Evolutionary conservation across 2,888 invertebrate genomes (phyloP), one percentile per base, ranked within the genome.

Genomic region (Drosophila limbata): DNA sequence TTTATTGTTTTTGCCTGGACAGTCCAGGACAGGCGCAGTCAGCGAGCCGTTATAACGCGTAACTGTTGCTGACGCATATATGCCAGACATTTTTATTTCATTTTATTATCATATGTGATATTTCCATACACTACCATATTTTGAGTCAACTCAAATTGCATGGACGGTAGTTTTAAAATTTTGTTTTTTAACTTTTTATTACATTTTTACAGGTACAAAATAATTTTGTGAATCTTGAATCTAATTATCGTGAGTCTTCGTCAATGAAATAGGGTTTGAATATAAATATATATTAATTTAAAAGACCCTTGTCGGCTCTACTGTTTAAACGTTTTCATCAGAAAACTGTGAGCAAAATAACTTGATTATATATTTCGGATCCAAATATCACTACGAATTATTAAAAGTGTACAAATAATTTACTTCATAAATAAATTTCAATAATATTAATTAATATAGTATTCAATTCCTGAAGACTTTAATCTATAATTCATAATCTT

Each of bases 21-120:
- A 63, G 53, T 59, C 42, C 62, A 50, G 69, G 61, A 52, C 66
- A 67, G 59, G 60, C 69, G 69, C 77, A 77, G 70, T 64, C 67
- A 67, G 67, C 52, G 56, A 76, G 59, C 63, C 68, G 64, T 65
- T 81, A 69, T 73, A 80, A 78, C 73, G 81, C 81, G 59, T 84
- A 84, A 81, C 84, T 84, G 84, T 85, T 84, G 84, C 85, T 84
- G 88, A 85, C 88, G 88, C 81, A 84, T 82, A 82, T 69, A 81
- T 74, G 80, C 64, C 68, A 81, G 79, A 70, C 77, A 75, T 77
- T 81, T 87, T 81, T 80, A 77, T 86, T 66, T 73, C 50, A 77
- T 87, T 81, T 81, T 83, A 74, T 72, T 69, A 70, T 77, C 71
- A 69, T 73, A 72, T 72, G 57, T 68, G 66, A 57, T 59, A 65